Conservation (phyloP, 2,797 vertebrate species). For the Myotis daubentonii region DNA sequence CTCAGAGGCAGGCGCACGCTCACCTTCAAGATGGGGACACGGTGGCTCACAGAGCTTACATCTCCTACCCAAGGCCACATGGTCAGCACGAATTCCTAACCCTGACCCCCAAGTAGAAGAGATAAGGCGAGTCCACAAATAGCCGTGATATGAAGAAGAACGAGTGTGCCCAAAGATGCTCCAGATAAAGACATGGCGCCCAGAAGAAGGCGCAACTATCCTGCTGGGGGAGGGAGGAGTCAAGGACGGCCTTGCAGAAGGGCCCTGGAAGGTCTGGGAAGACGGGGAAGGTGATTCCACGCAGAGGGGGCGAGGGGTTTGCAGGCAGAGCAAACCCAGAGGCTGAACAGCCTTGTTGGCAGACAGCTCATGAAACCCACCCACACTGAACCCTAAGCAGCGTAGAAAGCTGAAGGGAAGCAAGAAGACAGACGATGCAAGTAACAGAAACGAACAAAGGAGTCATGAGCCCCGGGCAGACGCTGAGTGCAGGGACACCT, state of each 20-base stretch:
- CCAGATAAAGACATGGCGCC: neutral
- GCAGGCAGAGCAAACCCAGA: no score
- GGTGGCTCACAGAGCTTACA: neutral
- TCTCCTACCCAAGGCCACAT: neutral
- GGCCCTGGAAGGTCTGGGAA: neutral
- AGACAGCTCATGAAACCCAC: neutral
- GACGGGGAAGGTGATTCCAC: neutral
- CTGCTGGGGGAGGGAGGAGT: neutral
- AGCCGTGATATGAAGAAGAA: neutral
- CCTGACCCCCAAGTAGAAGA: neutral
- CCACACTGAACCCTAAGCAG: neutral
- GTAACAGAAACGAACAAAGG: neutral
- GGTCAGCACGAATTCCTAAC: neutral
- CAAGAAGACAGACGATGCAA: neutral
- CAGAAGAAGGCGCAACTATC: neutral
- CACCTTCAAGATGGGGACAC: neutral
- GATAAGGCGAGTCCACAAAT: neutral
- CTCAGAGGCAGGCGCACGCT: neutral
- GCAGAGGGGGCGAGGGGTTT: neutral
- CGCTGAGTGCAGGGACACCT: accelerated
- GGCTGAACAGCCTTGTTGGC: neutral
- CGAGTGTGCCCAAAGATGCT: neutral
- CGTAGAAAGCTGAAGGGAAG: neutral
- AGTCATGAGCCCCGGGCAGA: neutral
- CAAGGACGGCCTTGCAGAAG: neutral